These are phyloP conservation scores for Staurois parvus DNA, from an alignment of 2,797 vertebrate species.

Conservation along the genomic window DNA sequence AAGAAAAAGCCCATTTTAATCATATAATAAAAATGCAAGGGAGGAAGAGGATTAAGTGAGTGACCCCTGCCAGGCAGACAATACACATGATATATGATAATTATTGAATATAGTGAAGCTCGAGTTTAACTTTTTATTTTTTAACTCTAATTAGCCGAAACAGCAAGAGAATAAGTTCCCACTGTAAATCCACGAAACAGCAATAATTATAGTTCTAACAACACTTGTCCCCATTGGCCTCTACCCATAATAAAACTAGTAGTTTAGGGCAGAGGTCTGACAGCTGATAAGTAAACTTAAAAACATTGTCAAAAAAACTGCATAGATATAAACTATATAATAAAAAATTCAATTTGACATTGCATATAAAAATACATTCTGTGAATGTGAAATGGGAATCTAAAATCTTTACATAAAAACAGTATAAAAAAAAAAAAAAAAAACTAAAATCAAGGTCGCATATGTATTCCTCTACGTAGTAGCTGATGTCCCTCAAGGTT, in stretches of 20 bases:
- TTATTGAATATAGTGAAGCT: too few relatives aligned
- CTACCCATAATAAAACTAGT: neutral
- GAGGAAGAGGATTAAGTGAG: too few relatives aligned
- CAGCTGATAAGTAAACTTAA: neutral
- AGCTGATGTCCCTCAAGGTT: conserved; percentile 11
- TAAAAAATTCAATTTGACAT: conserved; percentile 46
- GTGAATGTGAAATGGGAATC: conserved; percentile 26
- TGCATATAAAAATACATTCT: conserved; percentile 52
- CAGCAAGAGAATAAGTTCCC: too few relatives aligned
- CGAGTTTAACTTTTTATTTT: too few relatives aligned
- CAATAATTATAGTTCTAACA: neutral
- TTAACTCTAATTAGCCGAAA: too few relatives aligned
- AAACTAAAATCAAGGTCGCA: neutral
- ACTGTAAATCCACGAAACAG: neutral
- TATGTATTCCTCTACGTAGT: neutral
- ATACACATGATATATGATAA: too few relatives aligned
- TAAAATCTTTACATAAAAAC: conserved; percentile 35
- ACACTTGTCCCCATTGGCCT: neutral
- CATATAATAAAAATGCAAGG: too few relatives aligned
- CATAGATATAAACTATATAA: conserved; percentile 28
- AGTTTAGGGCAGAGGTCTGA: neutral
- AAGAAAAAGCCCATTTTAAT: too few relatives aligned
- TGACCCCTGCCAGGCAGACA: too few relatives aligned
- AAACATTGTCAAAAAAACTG: neutral
- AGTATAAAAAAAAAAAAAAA: conserved; percentile 17